Conservation (phyloP, 2,888 invertebrate genomes). For the Amphimallon solstitiale region DNA sequence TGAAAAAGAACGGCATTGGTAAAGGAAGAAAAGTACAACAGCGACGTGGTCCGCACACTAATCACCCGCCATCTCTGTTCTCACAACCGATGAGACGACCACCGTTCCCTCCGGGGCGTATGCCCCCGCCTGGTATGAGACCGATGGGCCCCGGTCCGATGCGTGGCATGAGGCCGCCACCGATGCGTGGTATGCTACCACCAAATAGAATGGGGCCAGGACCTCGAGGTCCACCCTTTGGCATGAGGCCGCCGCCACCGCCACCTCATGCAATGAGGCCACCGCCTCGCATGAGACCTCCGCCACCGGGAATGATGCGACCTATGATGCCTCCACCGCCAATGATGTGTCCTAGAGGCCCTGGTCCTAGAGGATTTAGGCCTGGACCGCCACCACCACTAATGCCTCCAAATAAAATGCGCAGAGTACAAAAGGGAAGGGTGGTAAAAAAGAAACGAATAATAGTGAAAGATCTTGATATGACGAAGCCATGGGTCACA, state of each 20-base stretch:
- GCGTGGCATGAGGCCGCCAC: slow-evolving; percentile 52
- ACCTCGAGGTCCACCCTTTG: slow-evolving; percentile 43
- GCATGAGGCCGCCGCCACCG: slow-evolving; percentile 44
- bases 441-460: slow-evolving; percentile 54
- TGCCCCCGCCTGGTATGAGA: slow-evolving; percentile 54
- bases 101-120: slow-evolving; percentile 46
- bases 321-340: slow-evolving; percentile 48
- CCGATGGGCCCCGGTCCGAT: slow-evolving; percentile 50
- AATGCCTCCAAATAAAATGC: slow-evolving; percentile 45
- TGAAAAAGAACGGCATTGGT: slow-evolving; percentile 41
- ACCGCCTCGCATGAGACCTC: slow-evolving; percentile 42
- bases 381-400: slow-evolving; percentile 39
- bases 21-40: slow-evolving; percentile 46
- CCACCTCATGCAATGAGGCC: slow-evolving; percentile 48
- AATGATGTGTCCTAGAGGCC: slow-evolving; percentile 46
- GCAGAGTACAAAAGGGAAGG: slow-evolving; percentile 55
- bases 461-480: slow-evolving; percentile 54
- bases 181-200: slow-evolving; percentile 45
- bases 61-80: slow-evolving; percentile 46
- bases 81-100: slow-evolving; percentile 45
- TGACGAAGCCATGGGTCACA: slow-evolving; percentile 70
- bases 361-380: slow-evolving; percentile 36
- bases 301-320: slow-evolving; percentile 40
- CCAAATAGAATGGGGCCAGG: slow-evolving; percentile 45
- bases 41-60: slow-evolving; percentile 44